Conservation (phyloP, 2,113 vertebrate genomes). For the Cynopterus brachyotis region DNA sequence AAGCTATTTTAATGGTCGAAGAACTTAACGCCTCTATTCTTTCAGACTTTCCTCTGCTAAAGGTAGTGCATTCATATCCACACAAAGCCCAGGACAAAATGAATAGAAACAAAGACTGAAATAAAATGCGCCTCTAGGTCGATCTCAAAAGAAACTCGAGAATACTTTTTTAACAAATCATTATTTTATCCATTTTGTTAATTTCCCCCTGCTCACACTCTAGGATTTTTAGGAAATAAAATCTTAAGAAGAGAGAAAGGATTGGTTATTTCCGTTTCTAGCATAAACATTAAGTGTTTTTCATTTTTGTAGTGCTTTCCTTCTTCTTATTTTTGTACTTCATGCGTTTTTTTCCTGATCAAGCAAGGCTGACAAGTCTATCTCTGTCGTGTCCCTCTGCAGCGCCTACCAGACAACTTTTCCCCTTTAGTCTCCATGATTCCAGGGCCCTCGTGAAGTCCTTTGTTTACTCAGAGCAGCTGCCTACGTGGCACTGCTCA, state of each 20-base stretch:
- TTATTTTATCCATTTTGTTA: not conserved
- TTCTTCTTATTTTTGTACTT: not conserved
- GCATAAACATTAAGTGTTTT: not conserved
- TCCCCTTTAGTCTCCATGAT: not conserved
- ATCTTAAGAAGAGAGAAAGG: not conserved
- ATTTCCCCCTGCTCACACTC: not conserved
- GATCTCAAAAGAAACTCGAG: not conserved
- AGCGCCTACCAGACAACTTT: not conserved
- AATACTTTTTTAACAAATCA: not conserved
- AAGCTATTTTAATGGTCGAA: constrained; percentile 90
- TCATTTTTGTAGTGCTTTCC: too few species aligned
- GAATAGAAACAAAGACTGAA: not conserved
- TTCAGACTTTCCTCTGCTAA: constrained; percentile 83
- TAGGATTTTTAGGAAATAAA: not conserved
- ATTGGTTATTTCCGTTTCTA: not conserved
- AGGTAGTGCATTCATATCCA: constrained; percentile 78
- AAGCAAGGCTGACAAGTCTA: not conserved
- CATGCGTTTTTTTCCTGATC: not conserved
- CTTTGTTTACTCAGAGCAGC: not conserved
- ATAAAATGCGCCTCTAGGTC: not conserved
- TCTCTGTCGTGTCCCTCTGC: not conserved
- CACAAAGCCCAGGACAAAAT: too few species aligned
- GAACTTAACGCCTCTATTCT: constrained; percentile 86
- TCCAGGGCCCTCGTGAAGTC: too few species aligned
- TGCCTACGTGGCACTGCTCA: not conserved